A percentile compares a stretch with the other conserved stretches of the same genome.
phyloP scores from a whole-genome alignment of 2,113 vertebrate species.

The Gnathonemus echidnorhynchus region DNA sequence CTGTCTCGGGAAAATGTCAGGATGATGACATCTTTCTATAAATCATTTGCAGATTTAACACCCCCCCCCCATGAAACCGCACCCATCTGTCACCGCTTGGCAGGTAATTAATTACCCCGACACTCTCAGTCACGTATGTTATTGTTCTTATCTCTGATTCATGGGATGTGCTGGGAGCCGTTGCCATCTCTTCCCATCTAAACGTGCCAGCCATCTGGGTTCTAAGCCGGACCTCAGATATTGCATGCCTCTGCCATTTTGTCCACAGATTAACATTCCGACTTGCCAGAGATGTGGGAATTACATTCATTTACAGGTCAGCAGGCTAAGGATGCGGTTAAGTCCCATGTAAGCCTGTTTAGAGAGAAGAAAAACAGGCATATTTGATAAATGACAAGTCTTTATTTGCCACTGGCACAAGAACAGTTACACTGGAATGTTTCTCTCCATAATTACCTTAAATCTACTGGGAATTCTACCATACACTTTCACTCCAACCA shows the following conservation, averaged over 20 bases:
- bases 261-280: background rate
- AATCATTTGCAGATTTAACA: slow-evolving; percentile 39
- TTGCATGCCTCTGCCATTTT: background rate
- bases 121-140: slow-evolving; percentile 15
- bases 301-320: background rate
- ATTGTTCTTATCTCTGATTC: slow-evolving; percentile 21
- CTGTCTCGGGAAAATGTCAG: slow-evolving; percentile 28
- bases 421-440: background rate
- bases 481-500: too few relatives aligned
- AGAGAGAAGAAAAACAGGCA: background rate
- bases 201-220: slow-evolving; percentile 15
- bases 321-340: background rate
- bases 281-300: background rate
- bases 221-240: background rate
- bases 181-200: slow-evolving; percentile 6
- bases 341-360: background rate
- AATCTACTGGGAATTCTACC: too few relatives aligned
- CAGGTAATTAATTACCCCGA: slow-evolving; percentile 24
- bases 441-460: background rate
- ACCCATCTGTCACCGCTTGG: slow-evolving; percentile 10
- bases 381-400: background rate
- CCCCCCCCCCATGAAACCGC: background rate
- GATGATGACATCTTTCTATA: slow-evolving; percentile 34
- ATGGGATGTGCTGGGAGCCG: slow-evolving; percentile 15
- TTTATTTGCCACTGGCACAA: background rate